A percentile compares a stretch with the other conserved stretches of the same genome.
Conservation (phyloP, 2,113 vertebrate genomes). For the Neopipo cinnamomea region DNA sequence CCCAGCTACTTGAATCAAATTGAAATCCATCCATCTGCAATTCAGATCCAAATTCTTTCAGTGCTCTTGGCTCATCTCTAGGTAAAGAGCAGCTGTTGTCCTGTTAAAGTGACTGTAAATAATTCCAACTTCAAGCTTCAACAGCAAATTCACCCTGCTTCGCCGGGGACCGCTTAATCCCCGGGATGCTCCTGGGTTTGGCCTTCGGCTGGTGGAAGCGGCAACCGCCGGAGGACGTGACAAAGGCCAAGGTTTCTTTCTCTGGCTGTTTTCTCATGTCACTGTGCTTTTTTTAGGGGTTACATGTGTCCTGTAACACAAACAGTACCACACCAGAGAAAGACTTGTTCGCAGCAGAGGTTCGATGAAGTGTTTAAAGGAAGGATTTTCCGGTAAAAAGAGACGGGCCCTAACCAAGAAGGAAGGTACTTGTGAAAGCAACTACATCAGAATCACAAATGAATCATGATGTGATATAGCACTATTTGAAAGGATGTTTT, state of each 20-base stretch:
- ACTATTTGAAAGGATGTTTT: constrained; percentile 59
- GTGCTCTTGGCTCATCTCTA: constrained; percentile 56
- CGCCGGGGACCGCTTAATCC: neutral
- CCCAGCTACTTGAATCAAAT: constrained; percentile 61
- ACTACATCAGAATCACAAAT: constrained; percentile 3
- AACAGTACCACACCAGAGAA: neutral
- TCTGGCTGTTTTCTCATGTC: neutral
- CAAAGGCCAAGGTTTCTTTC: neutral
- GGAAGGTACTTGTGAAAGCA: constrained; percentile 23
- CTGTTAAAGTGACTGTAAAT: constrained; percentile 67
- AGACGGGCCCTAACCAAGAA: neutral
- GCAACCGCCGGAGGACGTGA: no score
- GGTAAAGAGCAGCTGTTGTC: constrained; percentile 60
- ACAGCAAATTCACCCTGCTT: constrained; percentile 11
- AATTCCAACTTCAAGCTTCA: constrained; percentile 47
- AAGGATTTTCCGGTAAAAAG: constrained; percentile 17
- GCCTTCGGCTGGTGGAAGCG: neutral
- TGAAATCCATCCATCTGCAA: constrained; percentile 60
- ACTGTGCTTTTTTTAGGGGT: neutral
- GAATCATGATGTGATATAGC: constrained; percentile 22
- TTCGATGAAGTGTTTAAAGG: constrained; percentile 4
- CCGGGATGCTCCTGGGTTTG: neutral
- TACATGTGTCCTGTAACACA: neutral
- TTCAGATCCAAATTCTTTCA: constrained; percentile 67
- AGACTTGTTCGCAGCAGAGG: neutral